Conservation (phyloP, 2,113 vertebrate genomes). For the Campylomormyrus tamandua region DNA sequence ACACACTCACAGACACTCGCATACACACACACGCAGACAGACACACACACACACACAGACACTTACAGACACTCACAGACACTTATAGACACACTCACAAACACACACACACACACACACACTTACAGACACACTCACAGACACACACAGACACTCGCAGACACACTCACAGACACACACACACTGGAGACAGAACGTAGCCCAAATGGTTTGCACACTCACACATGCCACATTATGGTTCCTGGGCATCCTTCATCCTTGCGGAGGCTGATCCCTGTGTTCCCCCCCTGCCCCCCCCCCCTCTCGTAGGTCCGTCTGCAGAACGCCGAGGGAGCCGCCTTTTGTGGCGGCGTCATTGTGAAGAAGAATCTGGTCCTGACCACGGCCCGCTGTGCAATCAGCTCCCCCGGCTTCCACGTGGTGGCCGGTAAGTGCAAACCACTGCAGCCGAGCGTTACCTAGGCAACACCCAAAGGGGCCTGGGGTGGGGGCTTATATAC, state of each 20-base stretch:
- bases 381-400: slow-evolving; percentile 52
- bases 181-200: background rate
- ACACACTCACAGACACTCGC: no score
- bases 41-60: no score
- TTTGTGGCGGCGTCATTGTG: slow-evolving; percentile 63
- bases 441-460: background rate
- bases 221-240: background rate
- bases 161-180: no score
- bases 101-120: no score
- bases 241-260: background rate
- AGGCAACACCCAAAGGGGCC: background rate
- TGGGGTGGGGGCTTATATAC: background rate
- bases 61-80: no score
- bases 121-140: no score
- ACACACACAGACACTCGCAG: no score
- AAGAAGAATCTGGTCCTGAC: slow-evolving; percentile 63
- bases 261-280: background rate
- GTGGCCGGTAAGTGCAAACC: slow-evolving; percentile 52
- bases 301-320: slow-evolving; percentile 50
- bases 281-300: background rate
- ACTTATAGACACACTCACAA: no score
- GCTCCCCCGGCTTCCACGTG: slow-evolving; percentile 46
- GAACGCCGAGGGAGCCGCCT: slow-evolving; percentile 37
- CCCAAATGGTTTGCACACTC: background rate
- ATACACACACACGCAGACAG: no score